Conservation (phyloP, 1,140 invertebrate species). For the Scaptomyza pallida region DNA sequence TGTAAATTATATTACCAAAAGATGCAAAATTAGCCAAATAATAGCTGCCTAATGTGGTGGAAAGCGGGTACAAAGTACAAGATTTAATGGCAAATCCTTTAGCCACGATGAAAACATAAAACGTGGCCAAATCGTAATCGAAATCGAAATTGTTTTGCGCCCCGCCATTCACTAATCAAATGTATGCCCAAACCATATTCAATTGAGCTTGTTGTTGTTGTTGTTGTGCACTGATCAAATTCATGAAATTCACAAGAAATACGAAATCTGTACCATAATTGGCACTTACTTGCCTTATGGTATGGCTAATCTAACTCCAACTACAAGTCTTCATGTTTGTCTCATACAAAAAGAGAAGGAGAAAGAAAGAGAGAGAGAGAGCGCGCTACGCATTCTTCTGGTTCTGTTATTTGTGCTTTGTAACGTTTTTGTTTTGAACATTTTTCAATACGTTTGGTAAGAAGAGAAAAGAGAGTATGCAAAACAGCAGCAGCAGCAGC, state of each 20-base stretch:
- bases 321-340: neutral
- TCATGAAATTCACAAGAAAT: slow-evolving; percentile 7
- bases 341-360: neutral
- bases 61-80: slow-evolving; percentile 49
- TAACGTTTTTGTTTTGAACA: slow-evolving; percentile 14
- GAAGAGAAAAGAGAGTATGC: neutral
- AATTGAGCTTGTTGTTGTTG: slow-evolving; percentile 44
- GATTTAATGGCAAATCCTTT: slow-evolving; percentile 74
- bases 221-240: slow-evolving; percentile 21
- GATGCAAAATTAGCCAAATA: slow-evolving; percentile 81
- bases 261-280: slow-evolving; percentile 9
- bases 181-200: slow-evolving; percentile 40
- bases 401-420: neutral
- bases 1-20: slow-evolving; percentile 80
- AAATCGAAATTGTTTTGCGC: slow-evolving; percentile 8
- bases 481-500: slow-evolving; percentile 10
- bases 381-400: no score
- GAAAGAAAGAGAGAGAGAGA: no score
- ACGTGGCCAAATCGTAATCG: slow-evolving; percentile 52
- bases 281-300: slow-evolving; percentile 19
- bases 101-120: slow-evolving; percentile 67
- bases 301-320: slow-evolving; percentile 24
- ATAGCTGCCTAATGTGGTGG: slow-evolving; percentile 74
- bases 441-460: slow-evolving; percentile 1
- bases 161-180: slow-evolving; percentile 63